phyloP scores from a whole-genome alignment of 2,113 vertebrate genomes.

The Nipponia nippon region DNA sequence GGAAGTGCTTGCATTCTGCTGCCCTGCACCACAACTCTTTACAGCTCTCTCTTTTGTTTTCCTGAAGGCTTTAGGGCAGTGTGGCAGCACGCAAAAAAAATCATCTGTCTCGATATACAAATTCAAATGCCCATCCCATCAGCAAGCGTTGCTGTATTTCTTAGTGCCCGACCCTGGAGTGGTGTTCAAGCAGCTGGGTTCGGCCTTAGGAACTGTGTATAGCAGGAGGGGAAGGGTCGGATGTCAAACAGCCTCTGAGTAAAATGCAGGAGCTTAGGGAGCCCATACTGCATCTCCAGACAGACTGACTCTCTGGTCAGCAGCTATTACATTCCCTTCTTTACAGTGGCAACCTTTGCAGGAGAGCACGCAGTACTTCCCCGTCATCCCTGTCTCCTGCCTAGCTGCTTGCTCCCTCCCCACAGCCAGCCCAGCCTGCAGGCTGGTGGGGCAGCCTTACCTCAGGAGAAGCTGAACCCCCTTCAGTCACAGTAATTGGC shows the following conservation, averaged over 20 bases:
- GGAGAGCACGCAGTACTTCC: neutral
- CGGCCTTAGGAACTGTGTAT: neutral
- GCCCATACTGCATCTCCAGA: neutral
- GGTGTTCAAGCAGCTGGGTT: neutral
- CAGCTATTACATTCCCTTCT: neutral
- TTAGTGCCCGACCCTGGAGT: neutral
- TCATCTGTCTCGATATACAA: neutral
- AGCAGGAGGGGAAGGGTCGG: fast-evolving
- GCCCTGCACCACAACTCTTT: neutral
- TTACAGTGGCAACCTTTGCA: neutral
- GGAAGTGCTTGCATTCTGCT: neutral
- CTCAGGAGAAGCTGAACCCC: neutral
- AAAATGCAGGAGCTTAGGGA: neutral
- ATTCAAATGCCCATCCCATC: neutral
- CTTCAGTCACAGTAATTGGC: neutral
- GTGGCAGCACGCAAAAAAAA: neutral
- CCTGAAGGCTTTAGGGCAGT: neutral
- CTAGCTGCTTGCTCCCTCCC: fast-evolving
- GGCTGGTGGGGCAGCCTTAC: neutral
- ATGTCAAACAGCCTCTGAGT: neutral
- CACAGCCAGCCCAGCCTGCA: too few relatives aligned
- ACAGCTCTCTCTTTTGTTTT: neutral
- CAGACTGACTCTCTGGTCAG: neutral
- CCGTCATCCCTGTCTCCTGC: neutral
- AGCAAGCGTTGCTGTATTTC: neutral